A percentile compares a stretch with the other conserved stretches of the same genome.
These are phyloP conservation scores for Myrmophylax atrothorax DNA, from an alignment of 2,113 vertebrate genomes.

Conservation along the genomic window DNA sequence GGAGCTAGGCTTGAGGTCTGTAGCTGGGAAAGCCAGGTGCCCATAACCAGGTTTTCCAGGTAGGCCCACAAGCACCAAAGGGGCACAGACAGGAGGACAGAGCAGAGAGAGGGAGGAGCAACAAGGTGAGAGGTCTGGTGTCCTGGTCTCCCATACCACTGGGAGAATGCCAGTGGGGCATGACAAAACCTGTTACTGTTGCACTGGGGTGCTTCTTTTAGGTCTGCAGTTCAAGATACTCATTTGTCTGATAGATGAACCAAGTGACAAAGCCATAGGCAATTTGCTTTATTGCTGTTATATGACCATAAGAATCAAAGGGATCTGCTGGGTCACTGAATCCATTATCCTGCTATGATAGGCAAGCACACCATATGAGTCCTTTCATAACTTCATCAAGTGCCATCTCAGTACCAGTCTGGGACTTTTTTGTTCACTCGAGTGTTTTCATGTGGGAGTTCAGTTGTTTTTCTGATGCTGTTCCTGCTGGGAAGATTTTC, in stretches of 20 bases:
- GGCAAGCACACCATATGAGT: background rate
- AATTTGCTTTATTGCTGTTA: constrained; percentile 8
- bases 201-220: background rate
- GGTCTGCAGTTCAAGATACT: background rate
- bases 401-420: background rate
- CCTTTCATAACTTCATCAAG: background rate
- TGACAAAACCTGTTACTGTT: background rate
- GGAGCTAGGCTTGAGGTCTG: background rate
- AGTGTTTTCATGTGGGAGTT: background rate
- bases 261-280: background rate
- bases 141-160: background rate
- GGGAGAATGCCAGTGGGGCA: background rate
- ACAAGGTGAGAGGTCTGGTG: background rate
- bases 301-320: background rate
- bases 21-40: background rate
- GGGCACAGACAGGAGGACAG: background rate
- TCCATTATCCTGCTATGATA: constrained; percentile 1
- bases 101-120: accelerated
- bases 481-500: background rate
- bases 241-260: background rate
- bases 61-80: background rate
- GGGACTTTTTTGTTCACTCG: background rate
- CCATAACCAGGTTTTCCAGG: background rate
- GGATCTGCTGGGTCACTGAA: background rate
- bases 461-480: background rate